Evolutionary conservation across 2,797 vertebrate species (phyloP), one percentile per base, ranked within the genome.

Genomic region (Furcifer pardalis): DNA sequence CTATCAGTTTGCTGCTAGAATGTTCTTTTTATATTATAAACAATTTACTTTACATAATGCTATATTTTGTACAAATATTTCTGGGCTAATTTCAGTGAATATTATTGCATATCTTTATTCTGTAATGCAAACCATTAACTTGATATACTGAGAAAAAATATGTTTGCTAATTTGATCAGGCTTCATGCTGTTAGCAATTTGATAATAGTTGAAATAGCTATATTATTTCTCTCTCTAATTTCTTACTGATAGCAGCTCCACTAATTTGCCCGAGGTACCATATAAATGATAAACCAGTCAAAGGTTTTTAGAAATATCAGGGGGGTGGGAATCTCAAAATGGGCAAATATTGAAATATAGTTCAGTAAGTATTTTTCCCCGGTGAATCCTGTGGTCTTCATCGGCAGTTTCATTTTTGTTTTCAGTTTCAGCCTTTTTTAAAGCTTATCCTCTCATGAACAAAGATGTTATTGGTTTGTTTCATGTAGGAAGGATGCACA

Each of bases 121-220:
- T 37, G 40, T 69, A 88, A 72, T 87, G 44, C 17, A 90, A 90
- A 89, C 59, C 1, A 91, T 83, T 76, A 89, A 62, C 35, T 84
- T 90, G 27, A 88, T 82, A 84, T 92, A 88, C 89, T 75, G 21
- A 7, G 5, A 88, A 92, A 89, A 1, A 88, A 81, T 86, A 91
- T 79, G 88, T 19, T 89, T 86, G 52, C n/a, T 92, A 81, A 89
- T 92, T 92, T 82, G 79, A 91, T 72, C 44, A 86, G 90, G 87
- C 84, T 71, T 7, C 81, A 87, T 86, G 88, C 84, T 72, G 83
- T 86, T 86, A 91, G 79, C 88, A 93, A 93, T 89, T 62, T 91
- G 49, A 77, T 73, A 91, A 68, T 83, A 89, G 88, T 60, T 83
- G 49, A 49, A 81, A 66, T 60, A 80, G 71, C n/a, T 35, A 83